Evolutionary conservation across 2,113 vertebrate species (phyloP).

Genomic region (Pluvianellus socialis): DNA sequence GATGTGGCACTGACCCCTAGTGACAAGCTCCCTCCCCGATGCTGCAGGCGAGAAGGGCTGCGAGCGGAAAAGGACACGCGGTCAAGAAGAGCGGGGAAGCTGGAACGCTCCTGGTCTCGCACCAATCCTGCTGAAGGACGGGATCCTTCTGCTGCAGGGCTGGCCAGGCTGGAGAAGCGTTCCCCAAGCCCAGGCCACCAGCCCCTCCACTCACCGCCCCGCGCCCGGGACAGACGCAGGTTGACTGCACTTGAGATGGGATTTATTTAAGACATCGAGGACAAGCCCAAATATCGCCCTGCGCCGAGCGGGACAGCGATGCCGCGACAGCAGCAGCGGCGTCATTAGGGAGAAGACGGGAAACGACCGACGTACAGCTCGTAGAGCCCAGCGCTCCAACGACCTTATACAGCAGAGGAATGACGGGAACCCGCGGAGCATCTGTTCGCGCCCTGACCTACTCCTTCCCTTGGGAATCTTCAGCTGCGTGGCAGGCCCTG

Average conservation of each 20-base stretch:
- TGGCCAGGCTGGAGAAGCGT: not conserved
- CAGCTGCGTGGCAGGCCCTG: not conserved
- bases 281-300: not conserved
- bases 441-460: not conserved
- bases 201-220: not conserved
- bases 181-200: not conserved
- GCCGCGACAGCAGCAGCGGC: not conserved
- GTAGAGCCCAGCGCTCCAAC: fast-evolving
- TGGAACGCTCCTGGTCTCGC: fast-evolving
- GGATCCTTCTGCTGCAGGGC: not conserved
- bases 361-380: not conserved
- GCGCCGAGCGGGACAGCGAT: not conserved
- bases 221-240: not conserved
- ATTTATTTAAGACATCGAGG: not conserved
- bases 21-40: not conserved
- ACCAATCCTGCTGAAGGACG: not conserved
- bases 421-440: not conserved
- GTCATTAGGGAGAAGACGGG: not conserved
- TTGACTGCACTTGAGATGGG: fast-evolving
- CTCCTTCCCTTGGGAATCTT: not conserved
- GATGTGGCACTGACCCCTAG: constrained; percentile 65
- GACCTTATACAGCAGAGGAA: not conserved
- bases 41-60: not conserved
- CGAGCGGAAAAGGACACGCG: fast-evolving
- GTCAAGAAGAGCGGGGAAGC: fast-evolving